Evolutionary conservation across 2,888 invertebrate genomes (phyloP), one percentile per base, ranked within the genome.

Genomic region (Resseliella maxima): DNA sequence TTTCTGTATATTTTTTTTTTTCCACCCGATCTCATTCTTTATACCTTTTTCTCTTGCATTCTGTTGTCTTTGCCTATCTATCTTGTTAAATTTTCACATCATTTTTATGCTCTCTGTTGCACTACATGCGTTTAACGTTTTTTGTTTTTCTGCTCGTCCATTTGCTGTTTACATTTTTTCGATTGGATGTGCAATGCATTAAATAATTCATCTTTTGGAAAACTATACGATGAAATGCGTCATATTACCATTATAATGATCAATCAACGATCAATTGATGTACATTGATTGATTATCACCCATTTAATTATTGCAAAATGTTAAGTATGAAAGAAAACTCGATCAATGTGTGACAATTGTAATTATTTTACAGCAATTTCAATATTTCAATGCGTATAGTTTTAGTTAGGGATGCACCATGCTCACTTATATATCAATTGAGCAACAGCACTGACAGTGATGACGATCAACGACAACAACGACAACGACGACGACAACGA

Each of bases 371-470:
- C 35, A 27, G 72, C 31, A 27, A 72, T 72, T 72, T 72, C 72
- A 72, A n/a, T 35, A 72, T 72, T 72, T 72, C 18, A 35, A 72
- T 72, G 2, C 50, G 50, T 59, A 3, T 59, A 24, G 2, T 72
- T 31, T 15, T 31, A 72, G 72, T 72, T 72, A 15, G 72, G 72
- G 72, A 72, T 72, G 72, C 31, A 35, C 31, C 31, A 35, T 15
- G 35, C 72, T 72, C 72, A 72, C 72, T 72, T 72, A 35, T 72
- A 31, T 35, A 31, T 72, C 72, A 31, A 72, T 72, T 72, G 72
- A 72, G 72, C 35, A 2, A 72, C 72, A 31, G 31, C 72, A 72
- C 31, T 31, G 15, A 72, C 15, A 15, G 24, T 24, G 24, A 6
- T 24, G 59, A 59, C 59, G 59, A 59, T n/a, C 24, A 3, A 59